These are phyloP conservation scores for Busarellus nigricollis DNA, from an alignment of 2,797 vertebrate genomes.

Conservation along the genomic window DNA sequence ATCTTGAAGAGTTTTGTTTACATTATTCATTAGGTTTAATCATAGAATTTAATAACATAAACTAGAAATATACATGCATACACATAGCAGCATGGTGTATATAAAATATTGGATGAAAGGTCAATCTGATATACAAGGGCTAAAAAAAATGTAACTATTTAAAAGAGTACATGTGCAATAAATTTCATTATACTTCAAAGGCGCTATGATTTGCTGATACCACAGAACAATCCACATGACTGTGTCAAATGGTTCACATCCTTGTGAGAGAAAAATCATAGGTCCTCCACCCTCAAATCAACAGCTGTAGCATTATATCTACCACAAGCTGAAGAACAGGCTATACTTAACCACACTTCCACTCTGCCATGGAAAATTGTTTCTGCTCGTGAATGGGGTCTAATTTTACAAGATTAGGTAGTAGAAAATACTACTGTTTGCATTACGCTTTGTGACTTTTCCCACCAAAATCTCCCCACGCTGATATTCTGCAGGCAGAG, in stretches of 20 bases:
- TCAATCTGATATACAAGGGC: not conserved
- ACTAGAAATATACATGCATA: not conserved
- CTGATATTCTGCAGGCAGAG: not conserved
- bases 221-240: not conserved
- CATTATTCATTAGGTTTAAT: not conserved
- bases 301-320: not conserved
- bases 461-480: rapidly evolving
- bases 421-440: not conserved
- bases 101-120: not conserved
- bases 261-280: not conserved
- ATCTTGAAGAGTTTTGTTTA: not conserved
- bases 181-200: not conserved
- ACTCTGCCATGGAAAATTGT: not conserved
- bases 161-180: not conserved
- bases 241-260: not conserved
- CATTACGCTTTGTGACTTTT: not conserved
- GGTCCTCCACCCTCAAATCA: not conserved
- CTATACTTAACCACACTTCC: not conserved
- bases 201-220: not conserved
- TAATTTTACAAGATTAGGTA: not conserved
- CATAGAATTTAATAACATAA: not conserved
- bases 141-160: not conserved
- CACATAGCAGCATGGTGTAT: not conserved
- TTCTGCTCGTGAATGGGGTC: not conserved
- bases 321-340: not conserved